Evolutionary conservation across 2,888 invertebrate species (phyloP), one percentile per base, ranked within the genome.

Genomic region (Philaethria dido): DNA sequence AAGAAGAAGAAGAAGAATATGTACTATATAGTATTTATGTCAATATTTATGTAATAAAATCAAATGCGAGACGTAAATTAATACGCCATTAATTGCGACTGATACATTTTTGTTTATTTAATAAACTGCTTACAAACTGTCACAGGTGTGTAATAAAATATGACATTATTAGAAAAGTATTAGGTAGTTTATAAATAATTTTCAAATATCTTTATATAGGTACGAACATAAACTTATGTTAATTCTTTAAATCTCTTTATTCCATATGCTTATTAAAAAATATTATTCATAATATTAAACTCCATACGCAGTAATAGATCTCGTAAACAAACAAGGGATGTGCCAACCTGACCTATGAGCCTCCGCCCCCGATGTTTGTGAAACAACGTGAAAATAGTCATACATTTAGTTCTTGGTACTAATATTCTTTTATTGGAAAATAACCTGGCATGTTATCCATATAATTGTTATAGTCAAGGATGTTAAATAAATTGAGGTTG

Each of bases 261-360:
- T 39, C 39, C 13, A 11, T 39, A 39, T 39, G 33, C n/a, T n/a
- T n/a, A n/a, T 13, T 52, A 18, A 16, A 52, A 16, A n/a, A 50
- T 3, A 16, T 8, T 45, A 16, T 29, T 8, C 33, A 62, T 44
- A 52, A 25, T 16, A 57, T 36, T 47, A 16, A 25, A 13, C 20
- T 47, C 13, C 39, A 16, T 20, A 64, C 20, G 59, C 44, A 57
- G 50, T 20, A 39, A 57, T 20, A 16, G n/a, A 16, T 16, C 11
- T 1, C 1, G 44, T 39, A 50, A 52, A 67, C 66, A 70, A 70
- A 73, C 72, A 70, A 42, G 67, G 76, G 77, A 75, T 75, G 83
- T 84, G 88, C 84, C 86, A 84, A 83, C 78, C 80, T 80, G 85
- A 86, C 84, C 86, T 84, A 84, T 80, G 79, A 75, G 45, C 72